Evolutionary conservation across 2,888 invertebrate genomes (phyloP).

Genomic region (Argynnis bischoffii): DNA sequence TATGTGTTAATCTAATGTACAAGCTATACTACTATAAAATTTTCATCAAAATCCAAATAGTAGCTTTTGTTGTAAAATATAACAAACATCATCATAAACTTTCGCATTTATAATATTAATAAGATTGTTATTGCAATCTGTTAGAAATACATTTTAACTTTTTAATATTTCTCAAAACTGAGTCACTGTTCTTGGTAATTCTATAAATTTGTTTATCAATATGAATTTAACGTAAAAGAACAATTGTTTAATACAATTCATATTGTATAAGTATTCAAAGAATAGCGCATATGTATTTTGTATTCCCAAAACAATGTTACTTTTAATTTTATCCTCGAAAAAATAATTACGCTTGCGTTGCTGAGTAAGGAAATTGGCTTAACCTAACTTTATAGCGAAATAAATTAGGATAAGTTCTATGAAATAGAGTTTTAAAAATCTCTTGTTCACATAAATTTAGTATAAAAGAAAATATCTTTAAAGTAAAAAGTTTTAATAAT

Average conservation of each 20-base stretch:
- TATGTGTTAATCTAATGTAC: too few relatives aligned
- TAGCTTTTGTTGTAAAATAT: too few relatives aligned
- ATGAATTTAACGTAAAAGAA: too few relatives aligned
- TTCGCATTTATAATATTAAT: too few relatives aligned
- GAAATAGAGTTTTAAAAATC: constrained; percentile 16
- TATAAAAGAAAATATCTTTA: constrained; percentile 2
- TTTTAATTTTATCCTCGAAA: constrained; percentile 14
- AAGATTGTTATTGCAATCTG: too few relatives aligned
- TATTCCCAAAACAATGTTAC: not conserved
- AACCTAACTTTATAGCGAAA: constrained; percentile 18
- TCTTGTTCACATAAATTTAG: constrained; percentile 3
- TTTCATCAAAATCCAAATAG: too few relatives aligned
- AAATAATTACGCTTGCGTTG: constrained; percentile 18
- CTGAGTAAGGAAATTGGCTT: constrained; percentile 18
- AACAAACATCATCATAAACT: too few relatives aligned
- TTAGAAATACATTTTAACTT: too few relatives aligned
- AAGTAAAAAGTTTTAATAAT: constrained; percentile 1
- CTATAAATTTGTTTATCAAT: too few relatives aligned
- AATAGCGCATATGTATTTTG: not conserved
- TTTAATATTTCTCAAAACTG: too few relatives aligned
- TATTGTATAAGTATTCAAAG: not conserved
- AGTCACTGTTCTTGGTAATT: too few relatives aligned
- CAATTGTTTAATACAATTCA: not conserved
- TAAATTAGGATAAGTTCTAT: constrained; percentile 20
- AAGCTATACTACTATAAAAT: too few relatives aligned